Evolutionary conservation across 2,113 vertebrate genomes (phyloP), one percentile per base, ranked within the genome.

Genomic region (Vulpes ferrilata): DNA sequence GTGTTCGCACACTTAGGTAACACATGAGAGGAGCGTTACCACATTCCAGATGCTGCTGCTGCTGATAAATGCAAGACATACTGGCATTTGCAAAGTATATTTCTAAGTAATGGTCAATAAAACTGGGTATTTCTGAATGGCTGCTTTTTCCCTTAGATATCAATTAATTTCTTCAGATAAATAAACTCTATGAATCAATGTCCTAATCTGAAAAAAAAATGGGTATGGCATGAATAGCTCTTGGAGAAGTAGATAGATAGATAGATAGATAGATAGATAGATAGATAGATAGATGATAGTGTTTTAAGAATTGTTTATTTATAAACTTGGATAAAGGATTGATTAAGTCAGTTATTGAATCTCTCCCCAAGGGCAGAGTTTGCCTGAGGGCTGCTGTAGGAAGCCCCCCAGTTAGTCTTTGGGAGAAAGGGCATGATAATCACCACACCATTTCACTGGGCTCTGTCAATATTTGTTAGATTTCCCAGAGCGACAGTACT

Each of bases 401-500:
- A 96, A 35, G 30, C 27, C 57, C 59, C 57, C 57, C 53, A 35
- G 12, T 81, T 92, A 80, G 76, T 67, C 65, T 90, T 25, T 23
- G 35, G 76, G 82, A 92, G 17, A 94, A 96, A 94, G 90, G 35
- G 30, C 86, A 64, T 81, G 35, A 97, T 81, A 96, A 96, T 88
- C 90, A 89, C 20, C 48, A 93, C 17, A 64, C 27, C 64, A 81
- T 94, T 96, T 88, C 55, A 83, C 53, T 92, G 60, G 67, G 43
- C 38, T 96, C 62, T 96, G 65, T 93, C 90, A 94, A 91, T 96
- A 93, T 95, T 96, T 93, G 74, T 91, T 93, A 92, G 93, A 92
- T 98, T 97, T 98, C 81, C 71, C 97, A 97, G 79, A 97, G 73
- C 92, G 94, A 76, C 43, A 86, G 82, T 38, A 82, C 76, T 87